Percentiles rank a stretch among this genome's conserved stretches.
Conservation (phyloP, 1,140 invertebrate genomes). For the Ridgeia piscesae region DNA sequence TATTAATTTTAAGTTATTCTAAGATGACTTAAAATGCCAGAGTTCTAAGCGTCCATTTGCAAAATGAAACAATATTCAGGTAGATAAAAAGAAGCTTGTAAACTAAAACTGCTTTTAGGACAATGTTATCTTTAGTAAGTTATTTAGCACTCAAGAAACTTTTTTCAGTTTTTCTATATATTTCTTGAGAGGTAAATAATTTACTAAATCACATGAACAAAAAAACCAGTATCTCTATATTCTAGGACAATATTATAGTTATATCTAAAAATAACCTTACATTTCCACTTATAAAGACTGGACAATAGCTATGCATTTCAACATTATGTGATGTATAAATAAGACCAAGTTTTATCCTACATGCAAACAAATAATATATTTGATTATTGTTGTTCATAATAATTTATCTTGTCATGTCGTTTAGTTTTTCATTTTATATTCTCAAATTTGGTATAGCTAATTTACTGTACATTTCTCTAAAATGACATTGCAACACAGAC, state of each 20-base stretch:
- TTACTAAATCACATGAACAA: no score
- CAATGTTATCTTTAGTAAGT: no score
- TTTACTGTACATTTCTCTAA: neutral
- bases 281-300: neutral
- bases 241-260: no score
- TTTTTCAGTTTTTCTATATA: no score
- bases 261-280: neutral
- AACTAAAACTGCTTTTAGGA: neutral
- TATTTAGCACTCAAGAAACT: no score
- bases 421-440: no score
- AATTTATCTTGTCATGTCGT: no score
- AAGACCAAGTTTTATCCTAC: neutral
- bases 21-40: neutral
- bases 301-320: neutral
- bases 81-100: neutral
- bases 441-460: no score
- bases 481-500: neutral
- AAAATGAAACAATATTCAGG: neutral
- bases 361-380: neutral
- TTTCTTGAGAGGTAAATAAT: no score
- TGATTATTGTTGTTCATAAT: neutral
- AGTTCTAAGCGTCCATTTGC: neutral
- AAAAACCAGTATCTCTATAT: no score
- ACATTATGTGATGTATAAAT: neutral
- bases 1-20: neutral